These are phyloP conservation scores for Cynaeus angustus DNA, from an alignment of 2,888 invertebrate genomes.

Conservation along the genomic window DNA sequence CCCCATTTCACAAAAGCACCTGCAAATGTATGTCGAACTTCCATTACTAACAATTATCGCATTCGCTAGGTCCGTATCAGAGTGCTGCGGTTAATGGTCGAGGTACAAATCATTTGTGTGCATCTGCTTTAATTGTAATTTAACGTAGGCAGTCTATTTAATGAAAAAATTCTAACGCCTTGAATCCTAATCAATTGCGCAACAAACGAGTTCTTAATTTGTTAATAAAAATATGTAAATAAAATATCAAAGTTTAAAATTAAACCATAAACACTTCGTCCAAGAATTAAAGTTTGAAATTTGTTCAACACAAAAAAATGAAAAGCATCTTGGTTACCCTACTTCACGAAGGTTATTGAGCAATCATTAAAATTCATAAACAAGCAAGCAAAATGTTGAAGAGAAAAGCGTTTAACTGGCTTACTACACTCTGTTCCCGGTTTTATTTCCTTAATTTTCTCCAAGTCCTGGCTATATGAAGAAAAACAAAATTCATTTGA, in stretches of 20 bases:
- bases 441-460: slow-evolving; percentile 51
- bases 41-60: not conserved
- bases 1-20: no score
- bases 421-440: slow-evolving; percentile 44
- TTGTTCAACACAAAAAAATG: slow-evolving; percentile 16
- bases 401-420: slow-evolving; percentile 47
- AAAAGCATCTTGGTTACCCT: slow-evolving; percentile 27
- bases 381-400: slow-evolving; percentile 42
- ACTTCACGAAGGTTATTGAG: slow-evolving; percentile 32
- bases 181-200: no score
- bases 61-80: not conserved
- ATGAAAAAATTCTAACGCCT: not conserved
- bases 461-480: slow-evolving; percentile 45
- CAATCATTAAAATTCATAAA: slow-evolving; percentile 51
- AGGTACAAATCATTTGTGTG: not conserved
- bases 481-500: slow-evolving; percentile 58
- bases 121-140: not conserved
- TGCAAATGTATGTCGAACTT: not conserved
- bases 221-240: slow-evolving; percentile 19
- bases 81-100: not conserved
- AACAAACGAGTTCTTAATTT: slow-evolving; percentile 3
- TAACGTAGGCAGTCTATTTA: not conserved
- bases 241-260: slow-evolving; percentile 9
- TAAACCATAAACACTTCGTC: slow-evolving; percentile 6
- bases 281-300: slow-evolving; percentile 23